These are phyloP conservation scores for Lasioglossum villosulum DNA, from an alignment of 2,888 invertebrate genomes.

Conservation along the genomic window DNA sequence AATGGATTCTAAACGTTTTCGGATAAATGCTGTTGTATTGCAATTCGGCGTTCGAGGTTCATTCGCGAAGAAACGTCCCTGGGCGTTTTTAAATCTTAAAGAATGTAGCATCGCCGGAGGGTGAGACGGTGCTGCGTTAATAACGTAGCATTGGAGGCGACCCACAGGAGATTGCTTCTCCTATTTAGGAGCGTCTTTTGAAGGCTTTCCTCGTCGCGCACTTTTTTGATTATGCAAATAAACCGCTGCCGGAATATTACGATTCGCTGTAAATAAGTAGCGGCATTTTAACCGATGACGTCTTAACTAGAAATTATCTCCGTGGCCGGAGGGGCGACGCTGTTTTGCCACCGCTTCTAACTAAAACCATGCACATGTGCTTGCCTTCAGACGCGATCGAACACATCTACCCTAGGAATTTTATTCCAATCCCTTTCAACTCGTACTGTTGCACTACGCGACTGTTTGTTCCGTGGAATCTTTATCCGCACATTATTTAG, in stretches of 20 bases:
- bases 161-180: constrained; percentile 44
- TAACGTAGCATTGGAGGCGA: constrained; percentile 47
- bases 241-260: constrained; percentile 51
- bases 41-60: not conserved
- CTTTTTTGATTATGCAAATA: constrained; percentile 57
- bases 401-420: not conserved
- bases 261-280: constrained; percentile 32
- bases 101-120: constrained; percentile 19
- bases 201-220: constrained; percentile 17
- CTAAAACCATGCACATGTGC: not conserved
- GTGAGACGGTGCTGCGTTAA: constrained; percentile 43
- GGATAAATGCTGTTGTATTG: not conserved
- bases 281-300: constrained; percentile 39
- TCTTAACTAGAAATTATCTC: constrained; percentile 39
- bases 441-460: not conserved
- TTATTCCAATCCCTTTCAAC: not conserved
- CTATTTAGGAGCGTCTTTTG: constrained; percentile 51
- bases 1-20: not conserved
- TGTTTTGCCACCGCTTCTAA: constrained; percentile 6
- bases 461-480: not conserved
- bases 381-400: not conserved
- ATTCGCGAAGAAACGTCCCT: not conserved
- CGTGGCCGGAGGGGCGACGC: not conserved
- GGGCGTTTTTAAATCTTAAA: constrained; percentile 28
- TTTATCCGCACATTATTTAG: not conserved